A percentile compares a stretch with the other conserved stretches of the same genome.
Evolutionary conservation across 2,888 invertebrate species (phyloP).

Genomic region (Pristionchus japonicus): DNA sequence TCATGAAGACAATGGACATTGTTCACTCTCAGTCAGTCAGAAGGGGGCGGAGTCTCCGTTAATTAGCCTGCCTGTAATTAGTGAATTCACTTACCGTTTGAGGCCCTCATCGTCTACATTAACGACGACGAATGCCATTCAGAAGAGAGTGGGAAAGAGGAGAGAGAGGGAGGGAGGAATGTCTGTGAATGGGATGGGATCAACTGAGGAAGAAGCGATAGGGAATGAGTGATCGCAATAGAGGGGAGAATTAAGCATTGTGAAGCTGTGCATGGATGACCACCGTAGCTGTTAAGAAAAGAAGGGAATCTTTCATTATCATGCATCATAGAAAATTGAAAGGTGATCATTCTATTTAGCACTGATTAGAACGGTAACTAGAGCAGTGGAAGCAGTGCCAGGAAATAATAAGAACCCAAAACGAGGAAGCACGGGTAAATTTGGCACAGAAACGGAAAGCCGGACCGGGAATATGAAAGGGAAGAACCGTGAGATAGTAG

Average conservation of each 20-base stretch:
- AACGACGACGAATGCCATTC: slow-evolving; percentile 36
- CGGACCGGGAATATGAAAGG: slow-evolving; percentile 17
- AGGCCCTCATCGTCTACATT: slow-evolving; percentile 34
- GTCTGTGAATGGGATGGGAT: background rate
- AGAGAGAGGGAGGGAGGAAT: background rate
- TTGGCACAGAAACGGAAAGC: background rate
- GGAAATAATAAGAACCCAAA: background rate
- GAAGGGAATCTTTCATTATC: background rate
- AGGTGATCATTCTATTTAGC: background rate
- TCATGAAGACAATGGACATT: slow-evolving; percentile 39
- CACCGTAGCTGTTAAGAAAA: background rate
- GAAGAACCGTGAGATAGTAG: slow-evolving; percentile 20
- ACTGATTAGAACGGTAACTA: background rate
- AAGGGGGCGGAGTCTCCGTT: background rate
- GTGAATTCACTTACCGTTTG: background rate
- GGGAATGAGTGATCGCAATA: background rate
- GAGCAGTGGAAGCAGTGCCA: background rate
- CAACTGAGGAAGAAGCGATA: background rate
- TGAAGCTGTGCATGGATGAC: background rate
- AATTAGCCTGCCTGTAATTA: background rate
- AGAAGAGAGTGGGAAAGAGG: background rate
- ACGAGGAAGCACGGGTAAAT: slow-evolving; percentile 4
- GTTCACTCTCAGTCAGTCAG: background rate
- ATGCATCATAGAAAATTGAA: background rate
- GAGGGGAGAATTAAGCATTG: background rate